These are phyloP conservation scores for Hydraecia micacea DNA, from an alignment of 2,888 invertebrate species.

Conservation along the genomic window DNA sequence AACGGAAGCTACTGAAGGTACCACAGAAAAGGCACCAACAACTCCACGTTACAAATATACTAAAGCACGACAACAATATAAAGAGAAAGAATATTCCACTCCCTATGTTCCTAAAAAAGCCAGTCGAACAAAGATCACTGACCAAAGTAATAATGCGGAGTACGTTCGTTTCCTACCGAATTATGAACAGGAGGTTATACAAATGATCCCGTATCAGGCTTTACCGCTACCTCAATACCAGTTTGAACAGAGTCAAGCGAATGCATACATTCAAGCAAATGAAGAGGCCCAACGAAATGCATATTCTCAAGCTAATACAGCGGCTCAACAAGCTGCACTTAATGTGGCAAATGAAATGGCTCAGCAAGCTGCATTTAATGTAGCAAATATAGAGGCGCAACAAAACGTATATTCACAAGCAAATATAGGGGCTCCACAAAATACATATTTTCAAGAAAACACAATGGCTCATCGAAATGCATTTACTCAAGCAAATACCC, in stretches of 20 bases:
- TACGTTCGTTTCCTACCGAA: constrained; percentile 65
- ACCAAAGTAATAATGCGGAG: constrained; percentile 42
- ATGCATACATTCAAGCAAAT: constrained; percentile 23
- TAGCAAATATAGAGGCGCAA: background rate
- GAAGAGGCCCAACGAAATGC: constrained; percentile 11
- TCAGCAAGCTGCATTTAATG: constrained; percentile 12
- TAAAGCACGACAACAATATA: constrained; percentile 50
- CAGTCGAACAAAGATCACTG: constrained; percentile 40
- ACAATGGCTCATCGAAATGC: constrained; percentile 3
- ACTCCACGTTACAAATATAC: constrained; percentile 52
- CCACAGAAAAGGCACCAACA: constrained; percentile 47
- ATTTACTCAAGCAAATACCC: background rate
- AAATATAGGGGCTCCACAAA: constrained; percentile 5
- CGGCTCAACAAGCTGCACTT: constrained; percentile 12
- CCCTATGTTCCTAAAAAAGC: constrained; percentile 62
- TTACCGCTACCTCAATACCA: constrained; percentile 45
- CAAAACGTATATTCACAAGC: background rate
- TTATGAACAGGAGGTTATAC: constrained; percentile 59
- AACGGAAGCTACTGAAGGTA: constrained; percentile 43
- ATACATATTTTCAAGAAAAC: background rate
- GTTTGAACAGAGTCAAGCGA: constrained; percentile 12
- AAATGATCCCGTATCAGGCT: constrained; percentile 44
- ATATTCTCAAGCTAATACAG: constrained; percentile 8
- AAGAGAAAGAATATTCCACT: constrained; percentile 58
- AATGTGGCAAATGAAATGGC: constrained; percentile 10